A percentile compares a stretch with the other conserved stretches of the same genome.
Evolutionary conservation across 2,113 vertebrate genomes (phyloP).

Genomic region (Leucopternis melanops): DNA sequence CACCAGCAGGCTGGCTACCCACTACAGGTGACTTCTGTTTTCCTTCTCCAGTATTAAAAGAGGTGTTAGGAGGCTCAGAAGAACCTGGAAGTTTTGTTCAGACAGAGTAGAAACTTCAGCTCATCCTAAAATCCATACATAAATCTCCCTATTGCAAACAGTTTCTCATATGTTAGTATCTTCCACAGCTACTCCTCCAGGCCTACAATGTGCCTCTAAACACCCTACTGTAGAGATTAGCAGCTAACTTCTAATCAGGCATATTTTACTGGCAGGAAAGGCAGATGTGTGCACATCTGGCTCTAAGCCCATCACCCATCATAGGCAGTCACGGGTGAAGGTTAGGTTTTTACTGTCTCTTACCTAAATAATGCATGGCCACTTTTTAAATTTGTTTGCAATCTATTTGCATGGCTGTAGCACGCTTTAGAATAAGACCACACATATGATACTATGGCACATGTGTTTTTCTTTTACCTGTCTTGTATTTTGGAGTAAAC

Average conservation of each 20-base stretch:
- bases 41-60: neutral
- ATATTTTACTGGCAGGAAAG: neutral
- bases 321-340: neutral
- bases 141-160: neutral
- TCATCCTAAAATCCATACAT: neutral
- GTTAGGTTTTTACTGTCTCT: neutral
- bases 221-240: neutral
- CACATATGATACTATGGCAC: rapidly evolving
- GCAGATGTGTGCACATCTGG: neutral
- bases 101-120: neutral
- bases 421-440: neutral
- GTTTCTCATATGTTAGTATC: neutral
- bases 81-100: neutral
- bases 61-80: neutral
- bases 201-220: neutral
- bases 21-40: neutral
- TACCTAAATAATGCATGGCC: neutral
- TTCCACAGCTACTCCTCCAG: neutral
- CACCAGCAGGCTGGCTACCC: neutral
- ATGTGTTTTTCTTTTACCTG: neutral
- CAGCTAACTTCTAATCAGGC: neutral
- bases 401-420: neutral
- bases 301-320: neutral
- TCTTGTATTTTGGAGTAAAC: neutral
- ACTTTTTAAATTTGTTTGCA: neutral